Evolutionary conservation across 2,113 vertebrate genomes (phyloP), one percentile per base, ranked within the genome.

Genomic region (Notothenia rossii): DNA sequence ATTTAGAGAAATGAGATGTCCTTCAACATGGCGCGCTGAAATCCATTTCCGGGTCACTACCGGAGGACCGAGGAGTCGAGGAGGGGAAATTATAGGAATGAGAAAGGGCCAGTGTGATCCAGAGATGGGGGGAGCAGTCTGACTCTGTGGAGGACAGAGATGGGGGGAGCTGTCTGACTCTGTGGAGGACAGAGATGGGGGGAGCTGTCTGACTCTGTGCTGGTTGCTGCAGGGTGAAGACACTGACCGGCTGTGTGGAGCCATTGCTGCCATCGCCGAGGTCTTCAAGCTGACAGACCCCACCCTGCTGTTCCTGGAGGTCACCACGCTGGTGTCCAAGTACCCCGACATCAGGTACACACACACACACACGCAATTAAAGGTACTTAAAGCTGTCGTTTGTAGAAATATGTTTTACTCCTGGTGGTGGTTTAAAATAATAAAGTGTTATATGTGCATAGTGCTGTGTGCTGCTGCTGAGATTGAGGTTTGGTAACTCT

Each of bases 211-310:
- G 10, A 81, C 20, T 15, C 11, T 43, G 7, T 49, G 70, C n/a
- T 48, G 48, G 18, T 62, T 50, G 0, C 0, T 68, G 7, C 12
- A 95, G 95, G 93, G 95, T 9, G 96, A 97, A 75, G 97, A 98
- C 20, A 95, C 94, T 0, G 97, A 97, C 51, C 77, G 91, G 5
- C 95, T 98, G 20, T 99, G 98, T 77, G 96, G 96, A 6, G 96
- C 97, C 36, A 98, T 99, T 63, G 55, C 95, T 55, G 97, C 97
- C 10, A 96, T 99, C 3, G 98, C 98, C 1, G 98, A 99, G 69
- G 98, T 99, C 25, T 97, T 99, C 74, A 99, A 99, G 88, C 95
- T 99, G 51, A 99, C 97, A 0, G 98, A 99, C 85, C 98, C 98
- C n/a, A 97, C 97, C 0, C 94, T 99, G 56, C 96, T 99, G 29